These are phyloP conservation scores for Nyctalus aviator DNA, from an alignment of 2,797 vertebrate species.

Conservation along the genomic window DNA sequence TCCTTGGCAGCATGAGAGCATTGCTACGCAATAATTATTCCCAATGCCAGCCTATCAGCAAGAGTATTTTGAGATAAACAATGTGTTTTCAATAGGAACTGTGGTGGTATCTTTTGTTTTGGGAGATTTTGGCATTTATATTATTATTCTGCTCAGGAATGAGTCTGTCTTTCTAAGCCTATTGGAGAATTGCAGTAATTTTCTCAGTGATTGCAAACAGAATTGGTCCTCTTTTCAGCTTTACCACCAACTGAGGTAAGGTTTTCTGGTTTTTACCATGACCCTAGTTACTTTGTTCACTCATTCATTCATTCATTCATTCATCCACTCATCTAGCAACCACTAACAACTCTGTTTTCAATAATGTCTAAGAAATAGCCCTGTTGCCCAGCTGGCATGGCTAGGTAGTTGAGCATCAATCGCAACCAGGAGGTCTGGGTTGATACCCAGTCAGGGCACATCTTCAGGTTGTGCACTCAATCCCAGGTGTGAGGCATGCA, in stretches of 20 bases:
- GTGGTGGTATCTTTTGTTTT: conserved; percentile 70
- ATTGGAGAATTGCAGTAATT: conserved; percentile 73
- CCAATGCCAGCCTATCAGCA: conserved; percentile 64
- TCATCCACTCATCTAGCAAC: not conserved
- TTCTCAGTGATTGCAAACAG: conserved; percentile 67
- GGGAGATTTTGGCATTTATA: conserved; percentile 69
- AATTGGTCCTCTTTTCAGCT: conserved; percentile 29
- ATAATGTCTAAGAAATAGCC: not conserved
- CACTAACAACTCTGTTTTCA: not conserved
- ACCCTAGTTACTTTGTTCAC: not conserved
- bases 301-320: not conserved
- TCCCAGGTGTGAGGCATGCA: too few species aligned
- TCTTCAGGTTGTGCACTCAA: too few species aligned
- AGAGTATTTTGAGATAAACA: conserved; percentile 76
- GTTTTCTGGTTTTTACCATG: not conserved
- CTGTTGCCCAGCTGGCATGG: too few species aligned
- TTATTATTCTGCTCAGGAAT: conserved; percentile 70
- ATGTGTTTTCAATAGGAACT: conserved; percentile 64
- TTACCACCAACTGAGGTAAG: not conserved
- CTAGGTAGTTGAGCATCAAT: too few species aligned
- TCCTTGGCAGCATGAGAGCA: not conserved
- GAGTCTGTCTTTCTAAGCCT: conserved; percentile 61
- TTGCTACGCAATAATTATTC: conserved; percentile 61
- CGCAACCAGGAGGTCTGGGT: too few species aligned
- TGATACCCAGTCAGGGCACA: too few species aligned